Percentiles rank a stretch among this genome's conserved stretches.
Conservation (phyloP, 2,113 vertebrate genomes). For the Crocuta crocuta region DNA sequence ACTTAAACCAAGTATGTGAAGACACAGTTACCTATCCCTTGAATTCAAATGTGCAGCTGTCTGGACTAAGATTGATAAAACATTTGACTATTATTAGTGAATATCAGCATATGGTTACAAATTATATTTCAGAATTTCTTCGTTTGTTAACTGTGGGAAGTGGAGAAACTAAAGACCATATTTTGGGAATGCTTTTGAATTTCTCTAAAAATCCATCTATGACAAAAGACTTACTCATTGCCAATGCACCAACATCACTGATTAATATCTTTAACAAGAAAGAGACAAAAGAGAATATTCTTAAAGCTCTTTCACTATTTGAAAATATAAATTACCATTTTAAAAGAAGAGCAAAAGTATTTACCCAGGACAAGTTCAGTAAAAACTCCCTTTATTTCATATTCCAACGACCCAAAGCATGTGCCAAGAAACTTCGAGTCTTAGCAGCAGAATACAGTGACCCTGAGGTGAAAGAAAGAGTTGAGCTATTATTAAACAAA, state of each 20-base stretch:
- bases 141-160: constrained; percentile 92
- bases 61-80: constrained; percentile 93
- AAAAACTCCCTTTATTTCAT: constrained; percentile 81
- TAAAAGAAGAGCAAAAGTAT: constrained; percentile 79
- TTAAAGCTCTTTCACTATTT: constrained; percentile 80
- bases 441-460: constrained; percentile 79
- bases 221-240: constrained; percentile 82
- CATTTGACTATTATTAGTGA: constrained; percentile 95
- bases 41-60: constrained; percentile 95
- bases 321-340: constrained; percentile 83
- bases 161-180: constrained; percentile 90
- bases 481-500: constrained; percentile 79
- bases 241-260: constrained; percentile 77
- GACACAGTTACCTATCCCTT: constrained; percentile 91
- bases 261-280: constrained; percentile 83
- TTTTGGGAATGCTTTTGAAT: constrained; percentile 82
- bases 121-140: constrained; percentile 91
- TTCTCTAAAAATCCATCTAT: constrained; percentile 82
- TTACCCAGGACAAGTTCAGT: constrained; percentile 79
- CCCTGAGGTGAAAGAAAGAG: constrained; percentile 79
- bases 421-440: constrained; percentile 80
- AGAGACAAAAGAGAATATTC: constrained; percentile 80
- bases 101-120: constrained; percentile 92
- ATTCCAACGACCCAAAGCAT: constrained; percentile 80
- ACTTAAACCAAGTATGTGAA: constrained; percentile 90